These are phyloP conservation scores for Cyclina sinensis DNA, from an alignment of 1,140 invertebrate genomes.

Conservation along the genomic window DNA sequence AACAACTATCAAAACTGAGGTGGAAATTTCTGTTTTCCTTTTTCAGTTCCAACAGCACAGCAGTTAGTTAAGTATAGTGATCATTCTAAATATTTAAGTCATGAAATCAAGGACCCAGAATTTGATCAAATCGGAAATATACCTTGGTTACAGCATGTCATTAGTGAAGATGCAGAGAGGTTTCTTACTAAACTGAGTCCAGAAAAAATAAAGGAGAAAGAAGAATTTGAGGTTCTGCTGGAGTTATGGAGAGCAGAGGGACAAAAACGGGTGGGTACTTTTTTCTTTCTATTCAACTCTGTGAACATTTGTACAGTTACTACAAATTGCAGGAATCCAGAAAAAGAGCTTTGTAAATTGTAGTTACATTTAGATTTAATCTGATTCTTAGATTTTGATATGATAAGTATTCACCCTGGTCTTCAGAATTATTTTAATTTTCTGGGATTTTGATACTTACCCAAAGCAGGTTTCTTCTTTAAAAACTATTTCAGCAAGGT, in stretches of 20 bases:
- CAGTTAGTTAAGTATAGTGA: no score
- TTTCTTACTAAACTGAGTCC: not conserved
- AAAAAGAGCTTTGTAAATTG: not conserved
- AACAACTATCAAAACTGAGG: no score
- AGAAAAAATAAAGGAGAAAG: not conserved
- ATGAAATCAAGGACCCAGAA: no score
- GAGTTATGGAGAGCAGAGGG: not conserved
- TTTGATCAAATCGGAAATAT: no score
- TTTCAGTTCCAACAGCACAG: no score
- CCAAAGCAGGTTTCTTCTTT: no score
- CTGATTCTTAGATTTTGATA: not conserved
- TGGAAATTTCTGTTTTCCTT: no score
- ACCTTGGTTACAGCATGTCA: not conserved
- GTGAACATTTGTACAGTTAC: not conserved
- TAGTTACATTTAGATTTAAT: not conserved
- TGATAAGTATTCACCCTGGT: not conserved
- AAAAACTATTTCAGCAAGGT: no score
- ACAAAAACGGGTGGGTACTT: not conserved
- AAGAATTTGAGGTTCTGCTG: not conserved
- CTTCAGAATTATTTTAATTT: not conserved
- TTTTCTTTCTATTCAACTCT: not conserved
- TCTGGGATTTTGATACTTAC: no score
- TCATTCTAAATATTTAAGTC: no score
- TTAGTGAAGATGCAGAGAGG: not conserved
- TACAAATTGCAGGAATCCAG: not conserved